These are phyloP conservation scores for Drosophila neoperkinsi DNA, from an alignment of 2,888 invertebrate genomes.

Conservation along the genomic window DNA sequence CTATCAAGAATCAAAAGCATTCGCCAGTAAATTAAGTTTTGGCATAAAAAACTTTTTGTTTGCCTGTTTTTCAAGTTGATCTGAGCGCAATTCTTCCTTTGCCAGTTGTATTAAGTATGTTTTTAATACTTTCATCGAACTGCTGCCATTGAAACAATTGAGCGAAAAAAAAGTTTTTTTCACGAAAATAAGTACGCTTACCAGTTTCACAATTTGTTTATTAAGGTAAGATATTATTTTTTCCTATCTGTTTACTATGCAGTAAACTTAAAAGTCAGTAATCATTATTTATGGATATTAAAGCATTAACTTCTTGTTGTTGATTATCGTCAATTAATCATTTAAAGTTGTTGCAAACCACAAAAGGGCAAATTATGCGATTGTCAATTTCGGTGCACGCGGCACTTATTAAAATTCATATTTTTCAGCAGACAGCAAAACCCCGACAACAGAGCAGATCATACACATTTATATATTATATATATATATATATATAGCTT, in stretches of 20 bases:
- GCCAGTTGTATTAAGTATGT: background rate
- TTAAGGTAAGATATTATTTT: background rate
- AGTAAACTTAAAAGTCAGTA: conserved; percentile 11
- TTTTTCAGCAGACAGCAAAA: conserved; percentile 31
- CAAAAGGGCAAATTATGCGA: conserved; percentile 57
- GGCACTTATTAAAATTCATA: conserved; percentile 62
- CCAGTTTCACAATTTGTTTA: background rate
- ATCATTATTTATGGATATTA: conserved; percentile 32
- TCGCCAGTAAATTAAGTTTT: background rate
- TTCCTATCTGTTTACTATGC: background rate
- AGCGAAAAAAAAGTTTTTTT: background rate
- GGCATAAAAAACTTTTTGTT: background rate
- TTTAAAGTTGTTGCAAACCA: conserved; percentile 45
- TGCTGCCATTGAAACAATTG: background rate
- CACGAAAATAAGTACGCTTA: background rate
- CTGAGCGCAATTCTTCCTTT: background rate
- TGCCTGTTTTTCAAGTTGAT: background rate
- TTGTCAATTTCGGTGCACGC: conserved; percentile 64
- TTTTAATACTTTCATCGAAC: background rate
- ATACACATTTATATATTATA: conserved; percentile 5
- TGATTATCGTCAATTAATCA: conserved; percentile 60
- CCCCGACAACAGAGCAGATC: conserved; percentile 29
- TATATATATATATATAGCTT: conserved; percentile 20
- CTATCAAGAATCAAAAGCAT: background rate
- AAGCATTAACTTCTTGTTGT: conserved; percentile 35